Base-by-base conservation (phyloP, 1,140 invertebrate species). In the Eupeodes corollae region DNA sequence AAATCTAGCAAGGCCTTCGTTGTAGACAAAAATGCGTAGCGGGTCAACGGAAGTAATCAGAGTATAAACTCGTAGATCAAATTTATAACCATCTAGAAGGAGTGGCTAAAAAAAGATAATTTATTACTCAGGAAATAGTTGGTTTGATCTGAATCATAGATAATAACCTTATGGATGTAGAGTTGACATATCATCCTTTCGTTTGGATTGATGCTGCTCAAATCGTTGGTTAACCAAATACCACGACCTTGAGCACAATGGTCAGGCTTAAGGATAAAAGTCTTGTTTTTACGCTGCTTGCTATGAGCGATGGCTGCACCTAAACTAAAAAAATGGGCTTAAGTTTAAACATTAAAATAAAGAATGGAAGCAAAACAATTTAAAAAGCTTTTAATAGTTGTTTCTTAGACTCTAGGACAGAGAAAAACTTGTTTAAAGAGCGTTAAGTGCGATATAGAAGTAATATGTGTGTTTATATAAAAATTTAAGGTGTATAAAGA, bases 21-120 rank as follows among this genome's bases (percentile, higher is more conserved):
- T 89, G 70, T 91, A 97, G 15, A 98, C 79, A 63, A 93, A 98
- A 54, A 98, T 83, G 47, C 91, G 75, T 11, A 91, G 72, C 10
- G 95, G 95, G 73, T 97, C 88, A 63, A 92, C 90, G 0, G 88
- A 94, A 0, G 94, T 95, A 40, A 98, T 86, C 12, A 96, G 74
- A 0, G 88, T 86, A 68, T 98, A 99, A 13, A 99, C 77, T 46
- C 95, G 77, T 30, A 98, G 76, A 70, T 99, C 95, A 73, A 98
- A 99, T 73, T 99, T 99, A 61, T 88, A 95, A 14, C 90, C 91
- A 73, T 98, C 91, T 31, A 98, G 88, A 5, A 96, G 74, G 56
- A 89, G 91, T 0, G 86, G 86, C 71, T 82, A 69, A 1, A 40
- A 34, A 16, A 1, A 13, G 65, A 53, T 32, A 13, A 30, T 45